Percentiles rank a stretch among this genome's conserved stretches.
Evolutionary conservation across 2,888 invertebrate species (phyloP).

Genomic region (Hydroisotoma schaefferi): DNA sequence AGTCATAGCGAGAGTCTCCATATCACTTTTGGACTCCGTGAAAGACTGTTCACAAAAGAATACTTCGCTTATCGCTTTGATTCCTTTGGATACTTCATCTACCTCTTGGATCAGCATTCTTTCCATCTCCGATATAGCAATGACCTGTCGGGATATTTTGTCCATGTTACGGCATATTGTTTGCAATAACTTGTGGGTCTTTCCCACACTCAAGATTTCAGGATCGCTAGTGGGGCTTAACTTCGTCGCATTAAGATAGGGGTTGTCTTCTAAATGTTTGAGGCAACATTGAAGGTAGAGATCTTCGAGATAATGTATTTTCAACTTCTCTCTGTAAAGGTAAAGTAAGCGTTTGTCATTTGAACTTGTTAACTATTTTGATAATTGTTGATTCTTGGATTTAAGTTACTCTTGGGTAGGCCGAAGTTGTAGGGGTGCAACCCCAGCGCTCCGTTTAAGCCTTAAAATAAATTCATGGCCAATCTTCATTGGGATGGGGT

Average conservation of each 20-base stretch:
- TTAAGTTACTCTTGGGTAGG: conserved; percentile 15
- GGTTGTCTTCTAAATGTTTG: conserved; percentile 18
- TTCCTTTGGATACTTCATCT: conserved; percentile 21
- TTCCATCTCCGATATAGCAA: conserved; percentile 31
- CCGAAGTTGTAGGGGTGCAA: conserved; percentile 22
- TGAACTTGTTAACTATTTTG: neutral
- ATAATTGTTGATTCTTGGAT: neutral
- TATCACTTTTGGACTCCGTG: conserved; percentile 2
- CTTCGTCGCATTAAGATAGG: conserved; percentile 11
- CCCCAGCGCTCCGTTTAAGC: conserved; percentile 18
- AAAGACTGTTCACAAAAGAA: conserved; percentile 22
- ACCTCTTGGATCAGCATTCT: conserved; percentile 27
- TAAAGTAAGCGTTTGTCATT: neutral
- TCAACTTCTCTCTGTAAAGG: conserved; percentile 21
- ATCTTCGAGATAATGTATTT: conserved; percentile 24
- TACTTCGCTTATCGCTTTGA: conserved; percentile 19
- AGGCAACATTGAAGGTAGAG: conserved; percentile 26
- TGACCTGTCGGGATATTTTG: conserved; percentile 20
- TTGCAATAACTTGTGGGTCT: conserved; percentile 4
- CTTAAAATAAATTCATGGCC: conserved; percentile 13
- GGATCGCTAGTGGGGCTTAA: conserved; percentile 7
- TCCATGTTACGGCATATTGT: conserved; percentile 27
- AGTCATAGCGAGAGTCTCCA: conserved; percentile 25
- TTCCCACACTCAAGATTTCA: neutral
- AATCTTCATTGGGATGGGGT: conserved; percentile 10